Evolutionary conservation across 2,113 vertebrate species (phyloP), one percentile per base, ranked within the genome.

Genomic region (Pyxicephalus adspersus): DNA sequence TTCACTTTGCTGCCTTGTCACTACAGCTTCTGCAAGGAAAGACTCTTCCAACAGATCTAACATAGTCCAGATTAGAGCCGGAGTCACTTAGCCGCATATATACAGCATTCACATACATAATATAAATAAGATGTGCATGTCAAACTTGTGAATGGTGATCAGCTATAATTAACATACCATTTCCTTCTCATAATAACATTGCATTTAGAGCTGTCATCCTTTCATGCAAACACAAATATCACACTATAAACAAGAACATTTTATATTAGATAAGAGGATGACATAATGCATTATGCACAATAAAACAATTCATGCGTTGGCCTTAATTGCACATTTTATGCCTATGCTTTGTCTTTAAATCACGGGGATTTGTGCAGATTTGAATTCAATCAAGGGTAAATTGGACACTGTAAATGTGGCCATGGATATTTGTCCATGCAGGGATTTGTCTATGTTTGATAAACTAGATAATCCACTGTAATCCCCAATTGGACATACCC

Each of bases 361-460:
- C 22, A 63, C 9, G 5, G 22, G 57, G 73, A 76, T 76, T 76
- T 76, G 73, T 63, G 23, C 54, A 60, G 73, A 60, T 34, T 73
- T 38, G 28, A 60, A 23, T 60, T 58, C n/a, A 51, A 76, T 76
- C 74, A 51, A 45, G 4, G 45, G 23, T 50, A 61, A 64, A 63
- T 76, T 76, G 57, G 25, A 51, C 38, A 28, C 58, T 76, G 45
- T 45, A 64, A 76, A 76, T 76, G 25, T 64, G 38, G 58, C 60
- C 55, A 60, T 60, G 54, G 54, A 38, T 60, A 74, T 74, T 74
- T 73, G 28, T 60, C 28, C 28, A 34, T 3, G 34, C 63, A 52
- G 22, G 74, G 31, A 77, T 65, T 77, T 65, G 17, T 54, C 26
- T 77, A 52, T 64, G 60, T 65, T 65, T 77, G 61, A 77, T 74